These are phyloP conservation scores for Drosophila niveifrons DNA, from an alignment of 2,888 invertebrate species.

Conservation along the genomic window DNA sequence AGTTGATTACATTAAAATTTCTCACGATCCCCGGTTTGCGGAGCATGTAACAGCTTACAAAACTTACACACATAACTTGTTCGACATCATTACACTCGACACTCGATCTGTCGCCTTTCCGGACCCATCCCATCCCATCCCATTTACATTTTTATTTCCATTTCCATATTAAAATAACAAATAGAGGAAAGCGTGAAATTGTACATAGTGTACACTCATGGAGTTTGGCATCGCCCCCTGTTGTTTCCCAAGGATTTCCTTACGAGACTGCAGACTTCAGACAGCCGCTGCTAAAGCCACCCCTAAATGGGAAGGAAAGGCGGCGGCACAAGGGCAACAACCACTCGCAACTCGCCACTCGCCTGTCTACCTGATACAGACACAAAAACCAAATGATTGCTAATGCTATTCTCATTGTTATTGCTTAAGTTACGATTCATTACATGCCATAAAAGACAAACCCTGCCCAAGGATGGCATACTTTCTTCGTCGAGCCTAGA, in stretches of 20 bases:
- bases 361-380: conserved; percentile 1
- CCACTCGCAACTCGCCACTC: neutral
- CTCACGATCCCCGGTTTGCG: conserved; percentile 58
- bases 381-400: conserved; percentile 58
- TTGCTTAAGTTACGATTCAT: conserved; percentile 33
- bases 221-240: conserved; percentile 11
- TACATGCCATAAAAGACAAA: conserved; percentile 44
- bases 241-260: conserved; percentile 41
- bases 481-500: neutral
- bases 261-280: no score
- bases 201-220: conserved; percentile 4
- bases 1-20: conserved; percentile 45
- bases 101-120: conserved; percentile 45
- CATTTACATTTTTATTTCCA: conserved; percentile 56
- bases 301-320: conserved; percentile 37
- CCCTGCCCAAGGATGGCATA: neutral
- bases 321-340: neutral
- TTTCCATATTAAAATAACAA: conserved; percentile 23
- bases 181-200: conserved; percentile 44
- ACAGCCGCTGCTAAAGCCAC: conserved; percentile 35
- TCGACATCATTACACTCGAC: conserved; percentile 59
- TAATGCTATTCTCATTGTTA: conserved; percentile 57
- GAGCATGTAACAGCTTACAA: conserved; percentile 17
- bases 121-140: conserved; percentile 50
- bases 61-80: conserved; percentile 29